Evolutionary conservation across 2,888 invertebrate species (phyloP).

Genomic region (Odontomyia ornata): DNA sequence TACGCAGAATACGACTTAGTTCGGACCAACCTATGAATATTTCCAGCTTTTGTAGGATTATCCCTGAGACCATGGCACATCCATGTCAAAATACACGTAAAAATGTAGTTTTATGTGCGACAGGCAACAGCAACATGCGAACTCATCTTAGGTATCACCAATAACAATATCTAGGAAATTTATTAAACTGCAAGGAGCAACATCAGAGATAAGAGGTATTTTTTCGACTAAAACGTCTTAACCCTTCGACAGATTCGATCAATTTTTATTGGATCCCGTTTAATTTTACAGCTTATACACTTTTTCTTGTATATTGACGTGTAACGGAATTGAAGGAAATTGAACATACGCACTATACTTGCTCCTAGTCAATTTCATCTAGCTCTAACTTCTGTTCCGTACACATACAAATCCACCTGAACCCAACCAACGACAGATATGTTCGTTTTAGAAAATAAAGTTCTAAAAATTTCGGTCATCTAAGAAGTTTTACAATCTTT

Average conservation of each 20-base stretch:
- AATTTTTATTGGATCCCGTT: constrained; percentile 39
- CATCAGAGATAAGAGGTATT: constrained; percentile 31
- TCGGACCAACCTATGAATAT: constrained; percentile 27
- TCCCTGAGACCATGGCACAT: neutral
- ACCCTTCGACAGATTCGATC: constrained; percentile 31
- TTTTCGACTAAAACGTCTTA: neutral
- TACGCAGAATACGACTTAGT: constrained; percentile 1
- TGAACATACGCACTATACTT: constrained; percentile 13
- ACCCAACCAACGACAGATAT: too few relatives aligned
- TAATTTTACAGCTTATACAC: constrained; percentile 5
- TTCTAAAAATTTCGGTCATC: constrained; percentile 39
- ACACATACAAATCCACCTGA: neutral
- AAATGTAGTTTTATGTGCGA: constrained; percentile 23
- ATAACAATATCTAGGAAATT: constrained; percentile 28
- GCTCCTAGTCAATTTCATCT: neutral
- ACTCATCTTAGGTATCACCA: constrained; percentile 9
- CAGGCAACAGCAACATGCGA: constrained; percentile 20
- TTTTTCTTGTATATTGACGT: neutral
- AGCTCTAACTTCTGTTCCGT: neutral
- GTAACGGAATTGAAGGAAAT: neutral
- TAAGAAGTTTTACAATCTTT: constrained; percentile 26
- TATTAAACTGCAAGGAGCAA: constrained; percentile 2
- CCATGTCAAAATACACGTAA: too few relatives aligned
- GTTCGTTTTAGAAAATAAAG: constrained; percentile 13
- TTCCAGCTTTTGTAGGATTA: constrained; percentile 31